Evolutionary conservation across 2,113 vertebrate genomes (phyloP), one percentile per base, ranked within the genome.

Genomic region (Tylochromis polylepis): DNA sequence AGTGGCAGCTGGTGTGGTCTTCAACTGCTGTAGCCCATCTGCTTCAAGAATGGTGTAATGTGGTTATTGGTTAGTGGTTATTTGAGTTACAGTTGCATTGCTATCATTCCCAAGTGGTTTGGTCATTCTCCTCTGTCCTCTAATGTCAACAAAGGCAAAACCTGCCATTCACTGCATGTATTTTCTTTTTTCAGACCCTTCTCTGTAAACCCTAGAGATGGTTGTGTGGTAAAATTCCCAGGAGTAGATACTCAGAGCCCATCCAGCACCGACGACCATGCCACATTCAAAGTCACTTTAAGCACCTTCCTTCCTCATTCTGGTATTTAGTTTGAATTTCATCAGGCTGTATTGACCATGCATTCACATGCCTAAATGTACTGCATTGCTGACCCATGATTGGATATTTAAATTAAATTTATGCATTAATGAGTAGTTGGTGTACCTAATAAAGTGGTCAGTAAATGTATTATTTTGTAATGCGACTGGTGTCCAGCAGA

Each of bases 401-500:
- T 8, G 51, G 18, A 9, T 53, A 29, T 49, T 70, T 70, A 38
- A 65, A 38, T 65, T 22, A 65, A 65, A 65, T 38, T 4, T 65
- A 38, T 65, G n/a, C n/a, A 5, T 43, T 46, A 70, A 16, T 43
- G n/a, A 3, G 14, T 24, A 43, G 38, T 27, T 20, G 43, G 18
- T 75, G 10, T 75, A 51, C 24, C 70, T 31, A 75, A 75, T 75
- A 51, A 75, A 51, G 70, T 20, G 70, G 3, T 4, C 49, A 3
- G 18, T 53, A 7, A 20, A 29, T 75, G 7, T 75, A 51, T 49
- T 2, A 72, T 77, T 77, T 51, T 89, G n/a, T 62, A 46, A 12
- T 84, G 22, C 41, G 9, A 12, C 20, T 12, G 9, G 18, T 38
- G 51, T 59, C 91, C 94, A 95, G 85, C 83, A 94, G 94, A 83